Conservation (phyloP, 1,140 invertebrate species). For the Pygmarrhopalites habei region DNA sequence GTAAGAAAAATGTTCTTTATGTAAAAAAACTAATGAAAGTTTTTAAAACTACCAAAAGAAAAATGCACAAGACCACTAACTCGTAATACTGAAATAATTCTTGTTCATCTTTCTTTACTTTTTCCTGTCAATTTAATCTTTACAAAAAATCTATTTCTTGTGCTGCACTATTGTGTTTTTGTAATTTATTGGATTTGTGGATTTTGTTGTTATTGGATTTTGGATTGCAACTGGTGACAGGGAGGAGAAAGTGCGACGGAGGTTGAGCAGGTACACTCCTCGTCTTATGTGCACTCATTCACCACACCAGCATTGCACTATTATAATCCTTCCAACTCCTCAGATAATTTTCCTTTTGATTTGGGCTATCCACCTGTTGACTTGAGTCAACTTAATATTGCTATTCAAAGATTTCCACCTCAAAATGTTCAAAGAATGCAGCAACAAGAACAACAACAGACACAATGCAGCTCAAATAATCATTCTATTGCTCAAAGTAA, state of each 20-base stretch:
- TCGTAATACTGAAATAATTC: background rate
- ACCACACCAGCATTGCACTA: constrained; percentile 4
- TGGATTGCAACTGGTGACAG: constrained; percentile 17
- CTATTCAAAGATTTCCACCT: constrained; percentile 22
- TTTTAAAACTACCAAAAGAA: background rate
- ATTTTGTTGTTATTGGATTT: too few species aligned
- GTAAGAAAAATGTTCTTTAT: constrained; percentile 52
- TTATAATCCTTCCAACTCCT: background rate
- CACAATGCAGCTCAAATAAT: background rate
- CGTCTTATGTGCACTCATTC: constrained; percentile 19
- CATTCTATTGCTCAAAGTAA: background rate
- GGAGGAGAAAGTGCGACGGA: constrained; percentile 24
- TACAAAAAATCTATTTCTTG: too few species aligned
- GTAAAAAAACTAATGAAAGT: too few species aligned
- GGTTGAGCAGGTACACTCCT: constrained; percentile 31
- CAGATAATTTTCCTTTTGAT: background rate
- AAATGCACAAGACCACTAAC: background rate
- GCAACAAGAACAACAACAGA: background rate
- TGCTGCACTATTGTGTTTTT: constrained; percentile 1
- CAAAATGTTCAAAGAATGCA: constrained; percentile 11
- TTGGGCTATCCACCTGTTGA: background rate
- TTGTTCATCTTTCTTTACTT: background rate
- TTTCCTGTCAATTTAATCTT: background rate
- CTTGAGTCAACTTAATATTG: constrained; percentile 8
- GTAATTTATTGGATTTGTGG: constrained; percentile 7